Evolutionary conservation across 2,888 invertebrate genomes (phyloP).

Genomic region (Norana najaformis): DNA sequence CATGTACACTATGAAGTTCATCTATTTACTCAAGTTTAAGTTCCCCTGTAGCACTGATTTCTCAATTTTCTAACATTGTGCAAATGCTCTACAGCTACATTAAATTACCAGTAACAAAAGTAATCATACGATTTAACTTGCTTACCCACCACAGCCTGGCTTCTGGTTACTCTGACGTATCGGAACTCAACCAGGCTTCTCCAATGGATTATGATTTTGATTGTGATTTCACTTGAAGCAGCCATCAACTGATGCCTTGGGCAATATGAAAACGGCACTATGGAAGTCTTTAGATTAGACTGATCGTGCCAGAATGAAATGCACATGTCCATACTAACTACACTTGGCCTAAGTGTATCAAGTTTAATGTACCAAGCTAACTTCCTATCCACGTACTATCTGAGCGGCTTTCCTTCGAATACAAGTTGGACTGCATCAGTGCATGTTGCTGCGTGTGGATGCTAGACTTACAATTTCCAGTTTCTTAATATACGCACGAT

Average conservation of each 20-base stretch:
- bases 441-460: background rate
- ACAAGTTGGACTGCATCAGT: background rate
- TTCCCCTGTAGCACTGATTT: background rate
- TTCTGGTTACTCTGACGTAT: too few species aligned
- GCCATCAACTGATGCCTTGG: too few species aligned
- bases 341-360: background rate
- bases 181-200: too few species aligned
- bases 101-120: background rate
- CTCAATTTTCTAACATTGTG: background rate
- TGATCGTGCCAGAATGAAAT: background rate
- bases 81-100: background rate
- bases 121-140: too few species aligned
- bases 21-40: background rate
- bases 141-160: too few species aligned
- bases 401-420: background rate
- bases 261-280: too few species aligned
- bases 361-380: background rate
- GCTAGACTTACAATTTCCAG: background rate
- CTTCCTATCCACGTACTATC: background rate
- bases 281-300: too few species aligned
- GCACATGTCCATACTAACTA: background rate
- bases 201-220: too few species aligned
- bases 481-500: background rate
- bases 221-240: too few species aligned
- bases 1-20: background rate